Percentiles rank a stretch among this genome's conserved stretches.
Evolutionary conservation across 2,888 invertebrate species (phyloP).

Genomic region (Euclidia mi): DNA sequence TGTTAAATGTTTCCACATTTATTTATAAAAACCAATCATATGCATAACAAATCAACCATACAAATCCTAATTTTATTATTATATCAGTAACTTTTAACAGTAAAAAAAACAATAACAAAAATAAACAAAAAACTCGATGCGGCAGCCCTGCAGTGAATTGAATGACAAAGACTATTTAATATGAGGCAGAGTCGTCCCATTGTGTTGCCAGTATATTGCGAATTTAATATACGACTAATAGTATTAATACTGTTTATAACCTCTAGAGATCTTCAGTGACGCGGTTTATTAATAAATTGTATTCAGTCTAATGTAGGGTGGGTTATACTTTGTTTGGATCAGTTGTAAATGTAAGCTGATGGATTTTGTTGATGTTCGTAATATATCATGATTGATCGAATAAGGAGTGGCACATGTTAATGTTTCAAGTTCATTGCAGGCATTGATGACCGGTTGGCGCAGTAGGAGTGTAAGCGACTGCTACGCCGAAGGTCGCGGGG

Average conservation of each 20-base stretch:
- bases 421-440: too few species aligned
- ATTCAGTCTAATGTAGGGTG: neutral
- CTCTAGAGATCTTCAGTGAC: conserved; percentile 7
- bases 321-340: neutral
- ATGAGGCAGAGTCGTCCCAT: conserved; percentile 26
- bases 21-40: neutral
- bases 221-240: conserved; percentile 47
- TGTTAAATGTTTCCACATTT: too few species aligned
- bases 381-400: too few species aligned
- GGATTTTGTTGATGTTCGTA: neutral
- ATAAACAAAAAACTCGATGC: neutral
- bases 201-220: conserved; percentile 36
- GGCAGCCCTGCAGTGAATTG: conserved; percentile 24
- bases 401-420: too few species aligned
- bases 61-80: too few species aligned
- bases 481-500: too few species aligned
- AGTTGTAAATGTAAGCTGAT: neutral
- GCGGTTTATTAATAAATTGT: conserved; percentile 18
- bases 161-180: conserved; percentile 32
- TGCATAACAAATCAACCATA: too few species aligned
- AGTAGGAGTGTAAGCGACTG: too few species aligned
- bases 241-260: conserved; percentile 36
- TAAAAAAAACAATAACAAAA: neutral
- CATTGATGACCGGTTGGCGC: too few species aligned
- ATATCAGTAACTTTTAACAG: too few species aligned